Conservation (phyloP, 2,113 vertebrate species). For the Tychaedon coryphoeus region DNA sequence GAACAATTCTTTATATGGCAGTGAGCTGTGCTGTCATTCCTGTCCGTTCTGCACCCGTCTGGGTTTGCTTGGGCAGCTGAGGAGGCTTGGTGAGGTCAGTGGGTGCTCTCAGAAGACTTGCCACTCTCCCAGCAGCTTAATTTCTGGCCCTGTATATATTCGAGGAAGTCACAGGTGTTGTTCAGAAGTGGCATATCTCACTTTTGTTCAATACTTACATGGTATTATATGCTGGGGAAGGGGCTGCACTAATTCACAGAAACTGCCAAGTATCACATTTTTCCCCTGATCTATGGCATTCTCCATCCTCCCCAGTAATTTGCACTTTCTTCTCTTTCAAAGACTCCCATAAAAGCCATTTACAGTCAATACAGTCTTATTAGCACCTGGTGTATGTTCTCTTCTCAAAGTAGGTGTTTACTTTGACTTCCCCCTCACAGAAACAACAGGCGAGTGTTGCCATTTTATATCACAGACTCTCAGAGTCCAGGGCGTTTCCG, state of each 20-base stretch:
- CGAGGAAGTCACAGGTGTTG: background rate
- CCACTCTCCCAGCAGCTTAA: background rate
- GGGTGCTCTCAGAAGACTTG: background rate
- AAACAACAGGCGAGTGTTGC: background rate
- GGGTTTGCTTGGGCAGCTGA: background rate
- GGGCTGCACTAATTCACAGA: background rate
- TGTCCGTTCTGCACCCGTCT: background rate
- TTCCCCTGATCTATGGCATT: background rate
- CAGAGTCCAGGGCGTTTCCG: background rate
- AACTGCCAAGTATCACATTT: background rate
- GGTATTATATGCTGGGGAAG: background rate
- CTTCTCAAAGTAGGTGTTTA: background rate
- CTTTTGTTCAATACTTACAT: background rate
- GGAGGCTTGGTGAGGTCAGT: background rate
- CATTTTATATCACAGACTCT: background rate
- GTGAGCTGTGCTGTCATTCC: background rate
- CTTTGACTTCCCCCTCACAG: background rate
- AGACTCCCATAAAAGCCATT: background rate
- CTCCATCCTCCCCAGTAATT: background rate
- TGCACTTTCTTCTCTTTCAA: conserved; percentile 1
- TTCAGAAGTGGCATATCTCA: background rate
- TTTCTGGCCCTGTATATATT: background rate
- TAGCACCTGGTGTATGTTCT: background rate
- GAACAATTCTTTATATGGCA: background rate
- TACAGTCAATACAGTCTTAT: background rate